Percentiles rank a stretch among this genome's conserved stretches.
Evolutionary conservation across 2,888 invertebrate species (phyloP).

Genomic region (Autographa gamma): DNA sequence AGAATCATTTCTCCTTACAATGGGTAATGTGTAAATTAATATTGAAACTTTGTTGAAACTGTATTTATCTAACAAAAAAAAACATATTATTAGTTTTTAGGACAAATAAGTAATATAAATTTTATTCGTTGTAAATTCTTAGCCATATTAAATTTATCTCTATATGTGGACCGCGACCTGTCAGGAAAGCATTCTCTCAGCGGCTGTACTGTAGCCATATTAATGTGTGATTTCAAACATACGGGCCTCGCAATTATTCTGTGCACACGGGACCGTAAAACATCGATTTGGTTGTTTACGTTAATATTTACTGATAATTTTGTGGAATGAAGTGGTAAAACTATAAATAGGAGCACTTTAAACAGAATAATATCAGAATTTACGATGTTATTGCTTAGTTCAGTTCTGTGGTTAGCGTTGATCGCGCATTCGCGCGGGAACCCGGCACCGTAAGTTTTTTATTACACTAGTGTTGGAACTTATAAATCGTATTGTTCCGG

Average conservation of each 20-base stretch:
- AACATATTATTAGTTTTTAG: too few relatives aligned
- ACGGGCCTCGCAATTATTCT: too few relatives aligned
- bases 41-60: too few relatives aligned
- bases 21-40: too few relatives aligned
- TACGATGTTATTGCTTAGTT: constrained; percentile 29
- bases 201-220: too few relatives aligned
- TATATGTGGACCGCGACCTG: too few relatives aligned
- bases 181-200: too few relatives aligned
- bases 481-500: not conserved
- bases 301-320: not conserved
- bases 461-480: not conserved
- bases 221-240: not conserved
- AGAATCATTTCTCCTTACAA: too few relatives aligned
- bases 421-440: constrained; percentile 36
- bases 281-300: constrained; percentile 27
- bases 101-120: too few relatives aligned
- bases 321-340: not conserved
- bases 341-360: constrained; percentile 33
- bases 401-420: constrained; percentile 25
- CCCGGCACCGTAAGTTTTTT: constrained; percentile 43
- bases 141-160: too few relatives aligned
- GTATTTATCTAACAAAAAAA: too few relatives aligned
- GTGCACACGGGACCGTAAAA: not conserved
- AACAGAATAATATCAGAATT: not conserved
- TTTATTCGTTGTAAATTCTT: too few relatives aligned